phyloP scores from a whole-genome alignment of 2,113 vertebrate species.

The Channa maculata region DNA sequence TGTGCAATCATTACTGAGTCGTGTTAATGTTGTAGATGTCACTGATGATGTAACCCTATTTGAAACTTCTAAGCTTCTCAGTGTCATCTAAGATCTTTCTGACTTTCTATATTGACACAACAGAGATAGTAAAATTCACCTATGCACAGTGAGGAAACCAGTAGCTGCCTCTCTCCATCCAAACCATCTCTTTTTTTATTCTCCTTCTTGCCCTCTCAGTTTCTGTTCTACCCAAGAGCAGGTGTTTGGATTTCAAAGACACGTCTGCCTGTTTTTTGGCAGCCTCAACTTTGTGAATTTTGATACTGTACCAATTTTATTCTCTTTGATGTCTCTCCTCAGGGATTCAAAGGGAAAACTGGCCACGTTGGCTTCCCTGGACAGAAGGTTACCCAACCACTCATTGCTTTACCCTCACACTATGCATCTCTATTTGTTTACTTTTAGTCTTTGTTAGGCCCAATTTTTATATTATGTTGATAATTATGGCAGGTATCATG shows the following conservation, averaged over 20 bases:
- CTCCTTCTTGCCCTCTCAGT: conserved; percentile 26
- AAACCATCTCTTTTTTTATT: conserved; percentile 1
- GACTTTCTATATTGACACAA: conserved; percentile 10
- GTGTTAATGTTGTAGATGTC: conserved; percentile 21
- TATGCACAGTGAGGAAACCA: conserved; percentile 3
- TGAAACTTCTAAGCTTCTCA: conserved; percentile 15
- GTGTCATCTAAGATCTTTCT: conserved; percentile 4
- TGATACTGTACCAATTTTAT: conserved; percentile 54
- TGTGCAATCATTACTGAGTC: conserved; percentile 11
- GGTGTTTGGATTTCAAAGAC: conserved; percentile 74
- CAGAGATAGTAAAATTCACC: not conserved
- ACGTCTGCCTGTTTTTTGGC: conserved; percentile 51
- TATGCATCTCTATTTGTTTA: conserved; percentile 17
- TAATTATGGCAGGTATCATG: conserved; percentile 3
- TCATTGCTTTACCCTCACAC: conserved; percentile 26
- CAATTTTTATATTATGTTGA: conserved; percentile 21
- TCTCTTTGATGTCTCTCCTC: conserved; percentile 68
- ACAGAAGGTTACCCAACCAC: conserved; percentile 75
- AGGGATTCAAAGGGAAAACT: conserved; percentile 83
- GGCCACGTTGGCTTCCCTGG: conserved; percentile 81
- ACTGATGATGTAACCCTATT: conserved; percentile 3
- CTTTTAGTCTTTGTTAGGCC: not conserved
- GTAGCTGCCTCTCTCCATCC: not conserved
- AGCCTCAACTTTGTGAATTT: conserved; percentile 60
- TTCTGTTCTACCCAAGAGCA: conserved; percentile 63